A percentile compares a stretch with the other conserved stretches of the same genome.
Conservation (phyloP, 2,888 invertebrate genomes). For the Subacronicta megacephala region DNA sequence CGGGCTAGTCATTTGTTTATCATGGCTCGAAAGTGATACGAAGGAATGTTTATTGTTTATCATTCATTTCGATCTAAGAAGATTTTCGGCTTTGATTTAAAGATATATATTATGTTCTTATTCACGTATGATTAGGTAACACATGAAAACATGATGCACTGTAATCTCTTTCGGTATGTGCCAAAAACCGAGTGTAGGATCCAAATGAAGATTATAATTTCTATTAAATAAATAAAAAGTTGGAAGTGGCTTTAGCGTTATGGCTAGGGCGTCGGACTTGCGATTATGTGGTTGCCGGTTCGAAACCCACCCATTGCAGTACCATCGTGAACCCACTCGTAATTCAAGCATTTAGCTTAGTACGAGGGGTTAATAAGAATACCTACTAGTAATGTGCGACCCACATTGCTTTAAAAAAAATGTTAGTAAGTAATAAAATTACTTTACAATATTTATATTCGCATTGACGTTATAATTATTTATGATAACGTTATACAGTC, state of each 20-base stretch:
- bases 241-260: too few relatives aligned
- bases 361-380: too few relatives aligned
- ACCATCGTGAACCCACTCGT: too few relatives aligned
- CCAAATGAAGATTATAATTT: background rate
- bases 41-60: conserved; percentile 54
- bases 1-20: conserved; percentile 52
- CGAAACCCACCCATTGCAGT: too few relatives aligned
- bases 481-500: too few relatives aligned
- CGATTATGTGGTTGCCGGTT: too few relatives aligned
- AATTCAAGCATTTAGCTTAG: too few relatives aligned
- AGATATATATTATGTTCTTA: background rate
- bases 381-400: too few relatives aligned
- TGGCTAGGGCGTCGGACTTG: too few relatives aligned
- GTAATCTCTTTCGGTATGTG: background rate
- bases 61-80: conserved; percentile 4
- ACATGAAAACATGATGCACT: conserved; percentile 12
- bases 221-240: conserved; percentile 5
- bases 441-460: conserved; percentile 38
- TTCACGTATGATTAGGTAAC: background rate
- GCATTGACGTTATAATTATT: conserved; percentile 29
- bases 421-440: too few relatives aligned
- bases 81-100: conserved; percentile 3
- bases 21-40: conserved; percentile 34
- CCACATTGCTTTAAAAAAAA: too few relatives aligned
- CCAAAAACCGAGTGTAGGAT: background rate